Percentiles rank a stretch among this genome's conserved stretches.
Evolutionary conservation across 2,113 vertebrate species (phyloP).

Genomic region (Alaudala cheleensis): DNA sequence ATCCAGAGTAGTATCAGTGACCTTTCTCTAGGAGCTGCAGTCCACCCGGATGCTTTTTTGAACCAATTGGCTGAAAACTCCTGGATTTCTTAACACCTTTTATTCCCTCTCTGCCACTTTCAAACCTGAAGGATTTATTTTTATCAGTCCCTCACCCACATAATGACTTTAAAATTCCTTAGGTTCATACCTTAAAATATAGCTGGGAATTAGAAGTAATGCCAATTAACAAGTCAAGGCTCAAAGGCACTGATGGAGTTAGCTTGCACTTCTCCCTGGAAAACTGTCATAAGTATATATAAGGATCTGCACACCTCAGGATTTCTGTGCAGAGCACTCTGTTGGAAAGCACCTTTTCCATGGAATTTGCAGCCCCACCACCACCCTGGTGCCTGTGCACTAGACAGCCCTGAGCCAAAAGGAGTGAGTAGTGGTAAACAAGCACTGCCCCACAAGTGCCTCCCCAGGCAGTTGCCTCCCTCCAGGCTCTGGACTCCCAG

Average conservation of each 20-base stretch:
- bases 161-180: slow-evolving; percentile 84
- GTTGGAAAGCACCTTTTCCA: not conserved
- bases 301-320: slow-evolving; percentile 28
- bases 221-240: slow-evolving; percentile 82
- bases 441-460: not conserved
- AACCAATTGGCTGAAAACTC: slow-evolving; percentile 71
- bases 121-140: slow-evolving; percentile 81
- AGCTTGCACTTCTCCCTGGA: slow-evolving; percentile 63
- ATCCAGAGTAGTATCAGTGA: slow-evolving; percentile 59
- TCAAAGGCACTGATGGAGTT: slow-evolving; percentile 77
- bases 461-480: not conserved
- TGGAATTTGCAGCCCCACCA: not conserved
- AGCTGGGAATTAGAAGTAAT: slow-evolving; percentile 81
- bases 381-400: fast-evolving
- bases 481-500: not conserved
- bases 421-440: not conserved
- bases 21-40: slow-evolving; percentile 61
- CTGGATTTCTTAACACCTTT: slow-evolving; percentile 68
- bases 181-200: slow-evolving; percentile 83
- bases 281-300: slow-evolving; percentile 53
- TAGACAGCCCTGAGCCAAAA: not conserved
- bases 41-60: slow-evolving; percentile 57
- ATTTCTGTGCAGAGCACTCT: not conserved
- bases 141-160: slow-evolving; percentile 78
- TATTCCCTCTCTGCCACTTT: slow-evolving; percentile 75